phyloP scores from a whole-genome alignment of 2,888 invertebrate species.

The Drosophila falleni region DNA sequence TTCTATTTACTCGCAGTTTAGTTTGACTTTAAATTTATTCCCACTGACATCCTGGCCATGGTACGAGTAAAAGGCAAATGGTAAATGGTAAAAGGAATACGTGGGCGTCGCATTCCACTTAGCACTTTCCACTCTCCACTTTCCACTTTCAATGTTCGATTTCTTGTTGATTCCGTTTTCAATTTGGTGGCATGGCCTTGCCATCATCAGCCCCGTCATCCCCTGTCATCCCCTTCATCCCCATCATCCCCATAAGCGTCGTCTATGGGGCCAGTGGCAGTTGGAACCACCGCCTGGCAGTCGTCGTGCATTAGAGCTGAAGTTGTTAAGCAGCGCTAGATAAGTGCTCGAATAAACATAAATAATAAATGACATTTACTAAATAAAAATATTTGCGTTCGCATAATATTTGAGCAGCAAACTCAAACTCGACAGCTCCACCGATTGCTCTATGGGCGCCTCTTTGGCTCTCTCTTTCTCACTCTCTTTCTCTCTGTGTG shows the following conservation, averaged over 20 bases:
- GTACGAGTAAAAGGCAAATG: background rate
- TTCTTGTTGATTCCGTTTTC: constrained; percentile 80
- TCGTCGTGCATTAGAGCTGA: constrained; percentile 73
- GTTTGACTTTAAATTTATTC: constrained; percentile 82
- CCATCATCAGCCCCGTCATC: constrained; percentile 36
- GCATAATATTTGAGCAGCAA: constrained; percentile 84
- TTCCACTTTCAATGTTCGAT: constrained; percentile 43
- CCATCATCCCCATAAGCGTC: constrained; percentile 20
- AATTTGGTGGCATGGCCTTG: constrained; percentile 71
- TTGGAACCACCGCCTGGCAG: constrained; percentile 28
- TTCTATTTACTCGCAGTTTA: constrained; percentile 81
- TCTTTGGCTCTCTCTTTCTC: constrained; percentile 55
- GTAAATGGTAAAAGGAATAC: constrained; percentile 28
- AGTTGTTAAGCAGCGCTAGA: constrained; percentile 83
- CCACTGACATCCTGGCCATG: constrained; percentile 56
- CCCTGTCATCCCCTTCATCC: background rate
- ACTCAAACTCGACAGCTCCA: constrained; percentile 76
- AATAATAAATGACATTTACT: constrained; percentile 85
- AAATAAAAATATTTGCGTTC: constrained; percentile 84
- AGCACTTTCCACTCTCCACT: constrained; percentile 22
- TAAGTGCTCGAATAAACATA: constrained; percentile 84
- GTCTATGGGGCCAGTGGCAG: constrained; percentile 27
- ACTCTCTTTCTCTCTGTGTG: constrained; percentile 3
- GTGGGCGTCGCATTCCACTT: constrained; percentile 45
- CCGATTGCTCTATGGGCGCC: constrained; percentile 70